These are phyloP conservation scores for Dunckerocampus dactyliophorus DNA, from an alignment of 2,113 vertebrate species.

Conservation along the genomic window DNA sequence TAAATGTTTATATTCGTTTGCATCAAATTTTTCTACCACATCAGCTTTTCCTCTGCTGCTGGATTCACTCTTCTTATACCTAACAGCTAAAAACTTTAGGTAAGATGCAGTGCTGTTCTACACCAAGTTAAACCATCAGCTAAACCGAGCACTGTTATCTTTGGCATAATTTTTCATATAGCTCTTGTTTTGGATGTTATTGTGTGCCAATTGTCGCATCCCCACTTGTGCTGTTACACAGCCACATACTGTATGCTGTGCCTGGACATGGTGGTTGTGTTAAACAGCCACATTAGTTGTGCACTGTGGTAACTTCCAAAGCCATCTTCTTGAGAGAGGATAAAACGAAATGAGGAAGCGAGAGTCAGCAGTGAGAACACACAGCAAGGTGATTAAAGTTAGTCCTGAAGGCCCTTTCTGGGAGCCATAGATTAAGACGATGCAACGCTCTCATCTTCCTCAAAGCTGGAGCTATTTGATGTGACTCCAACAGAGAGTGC, in stretches of 20 bases:
- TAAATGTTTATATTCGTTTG: too few species aligned
- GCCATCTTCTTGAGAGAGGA: slow-evolving; percentile 47
- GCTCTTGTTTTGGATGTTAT: too few species aligned
- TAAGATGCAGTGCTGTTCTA: too few species aligned
- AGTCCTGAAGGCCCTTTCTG: slow-evolving; percentile 50
- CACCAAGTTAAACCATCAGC: too few species aligned
- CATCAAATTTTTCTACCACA: too few species aligned
- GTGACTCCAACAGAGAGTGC: slow-evolving; percentile 31
- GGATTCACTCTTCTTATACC: too few species aligned
- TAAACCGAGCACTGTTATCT: too few species aligned
- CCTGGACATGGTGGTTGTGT: slow-evolving; percentile 31
- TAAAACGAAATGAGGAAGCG: slow-evolving; percentile 42
- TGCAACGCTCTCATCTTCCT: slow-evolving; percentile 57
- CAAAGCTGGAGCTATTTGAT: slow-evolving; percentile 60
- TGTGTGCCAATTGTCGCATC: too few species aligned
- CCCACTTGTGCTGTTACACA: slow-evolving; percentile 40
- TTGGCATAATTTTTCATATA: too few species aligned
- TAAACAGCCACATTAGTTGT: slow-evolving; percentile 55
- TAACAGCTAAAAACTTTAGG: too few species aligned
- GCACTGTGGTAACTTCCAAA: slow-evolving; percentile 52
- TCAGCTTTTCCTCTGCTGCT: too few species aligned
- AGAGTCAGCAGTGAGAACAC: slow-evolving; percentile 53
- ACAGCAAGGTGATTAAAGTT: slow-evolving; percentile 64
- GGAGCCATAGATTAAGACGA: slow-evolving; percentile 61
- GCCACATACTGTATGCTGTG: slow-evolving; percentile 26